Conservation (phyloP, 2,888 invertebrate genomes). For the Tethea ocularis region DNA sequence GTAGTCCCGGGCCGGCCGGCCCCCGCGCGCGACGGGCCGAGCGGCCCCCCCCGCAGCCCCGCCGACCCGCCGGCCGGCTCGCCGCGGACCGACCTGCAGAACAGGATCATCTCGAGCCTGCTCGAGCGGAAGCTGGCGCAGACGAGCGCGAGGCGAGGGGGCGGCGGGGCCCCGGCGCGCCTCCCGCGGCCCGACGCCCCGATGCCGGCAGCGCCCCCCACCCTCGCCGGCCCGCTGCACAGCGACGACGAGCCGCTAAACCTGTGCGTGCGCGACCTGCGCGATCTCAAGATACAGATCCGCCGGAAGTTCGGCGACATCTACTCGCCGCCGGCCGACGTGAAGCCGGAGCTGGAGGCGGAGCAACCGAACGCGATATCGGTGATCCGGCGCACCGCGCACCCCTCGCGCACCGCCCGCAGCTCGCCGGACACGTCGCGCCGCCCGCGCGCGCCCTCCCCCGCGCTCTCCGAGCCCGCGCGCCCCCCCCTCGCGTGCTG, state of each 20-base stretch:
- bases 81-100: slow-evolving; percentile 86
- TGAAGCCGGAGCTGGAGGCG: slow-evolving; percentile 84
- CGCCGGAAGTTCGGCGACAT: slow-evolving; percentile 86
- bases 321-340: slow-evolving; percentile 81
- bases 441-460: neutral
- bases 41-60: slow-evolving; percentile 50
- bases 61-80: slow-evolving; percentile 46
- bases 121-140: slow-evolving; percentile 88
- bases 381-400: neutral
- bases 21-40: slow-evolving; percentile 69
- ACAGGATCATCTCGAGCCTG: slow-evolving; percentile 87
- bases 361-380: slow-evolving; percentile 76
- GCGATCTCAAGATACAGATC: slow-evolving; percentile 86
- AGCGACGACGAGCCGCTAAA: slow-evolving; percentile 90
- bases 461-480: neutral
- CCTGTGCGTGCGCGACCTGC: slow-evolving; percentile 91
- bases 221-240: slow-evolving; percentile 62
- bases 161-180: slow-evolving; percentile 59
- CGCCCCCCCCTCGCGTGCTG: neutral
- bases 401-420: too few species aligned
- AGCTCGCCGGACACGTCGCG: neutral
- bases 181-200: slow-evolving; percentile 66
- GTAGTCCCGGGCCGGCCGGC: slow-evolving; percentile 90
- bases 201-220: slow-evolving; percentile 63
- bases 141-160: slow-evolving; percentile 82